Evolutionary conservation across 64 coral and sea anemone species (phyloP), one percentile per base, ranked within the genome.

Genomic region (Porites lutea): DNA sequence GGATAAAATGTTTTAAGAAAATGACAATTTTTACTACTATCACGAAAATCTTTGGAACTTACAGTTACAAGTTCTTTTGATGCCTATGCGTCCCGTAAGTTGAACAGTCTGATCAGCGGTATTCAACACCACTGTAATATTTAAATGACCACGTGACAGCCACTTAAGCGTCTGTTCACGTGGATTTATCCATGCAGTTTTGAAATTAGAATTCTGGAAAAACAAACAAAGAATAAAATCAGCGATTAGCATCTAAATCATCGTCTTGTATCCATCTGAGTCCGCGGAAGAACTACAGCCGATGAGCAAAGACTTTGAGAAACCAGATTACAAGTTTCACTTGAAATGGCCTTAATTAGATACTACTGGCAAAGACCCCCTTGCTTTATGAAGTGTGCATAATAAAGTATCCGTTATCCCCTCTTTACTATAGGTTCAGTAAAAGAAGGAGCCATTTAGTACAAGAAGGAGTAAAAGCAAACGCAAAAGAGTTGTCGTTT

Each of bases 1-100:
- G 53, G 53, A 12, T 57, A 72, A 74, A 4, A 88, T 74, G 54
- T 45, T 67, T 88, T 44, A 9, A 45, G 76, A 73, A 73, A 16
- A 14, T 9, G 18, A 21, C 70, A 8, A 19, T 65, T 19, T 13
- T 18, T 2, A 19, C 18, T 65, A 65, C 18, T 65, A 16, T 19
- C 5, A 65, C 13, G 13, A 65, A 4, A 12, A 65, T 65, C 45
- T 49, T 53, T 3, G 19, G 6, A 37, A 92, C 82, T 87, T 62
- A 92, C 91, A 73, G 53, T 92, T 87, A 9, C 91, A 92, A 65
- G 91, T 86, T 27, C 74, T 86, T 73, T 92, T 92, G 62, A 92
- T 72, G 51, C 18, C 20, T 21, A 92, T 87, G 15, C 60, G 78
- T 43, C 91, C 91, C 11, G 61, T 92, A 22, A 92, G 72, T 51